Evolutionary conservation across 1,140 invertebrate genomes (phyloP), one percentile per base, ranked within the genome.

Genomic region (Acyrthosiphon pisum): DNA sequence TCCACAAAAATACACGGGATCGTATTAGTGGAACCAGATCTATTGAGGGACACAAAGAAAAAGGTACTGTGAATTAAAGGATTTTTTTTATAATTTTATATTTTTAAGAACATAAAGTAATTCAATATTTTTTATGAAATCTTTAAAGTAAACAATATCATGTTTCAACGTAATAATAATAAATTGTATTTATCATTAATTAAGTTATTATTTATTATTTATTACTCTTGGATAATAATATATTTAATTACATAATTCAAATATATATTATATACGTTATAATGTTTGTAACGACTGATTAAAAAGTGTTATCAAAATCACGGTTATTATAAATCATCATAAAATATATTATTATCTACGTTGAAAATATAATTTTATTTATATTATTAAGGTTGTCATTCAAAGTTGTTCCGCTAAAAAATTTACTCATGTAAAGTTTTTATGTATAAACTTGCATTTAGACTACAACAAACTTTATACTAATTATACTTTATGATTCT

Each of bases 1-100:
- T 97, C 97, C 81, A 97, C 98, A 94, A 96, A 96, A 94, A 96
- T 98, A 46, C 97, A 97, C 94, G 98, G 98, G 76, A 97, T 98
- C 18, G 95, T 98, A 6, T 95, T 97, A 91, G 96, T 98, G 2
- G 98, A 98, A 94, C 96, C 97, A 0, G 97, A 97, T 30, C 96
- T 96, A 94, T 95, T 98, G 26, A 96, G 97, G 93, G 96, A 96
- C 94, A 50, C 91, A 50, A 93, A 93, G 26, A 97, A 97, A 94
- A 97, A 97, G 95, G 96, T 96, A 95, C 95, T 94, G 48, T 68
- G 56, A 41, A 90, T 76, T 9, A 26, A 89, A 53, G 9, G 2
- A 37, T 48, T 87, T 41, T 83, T 37, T 41, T 41, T 37, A 8
- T 86, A 48, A 41, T 41, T 35, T 0, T 53, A 50, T 22, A 50